Percentiles rank a stretch among this genome's conserved stretches.
phyloP scores from a whole-genome alignment of 2,888 invertebrate genomes.

The Trichogramma dendrolimi region DNA sequence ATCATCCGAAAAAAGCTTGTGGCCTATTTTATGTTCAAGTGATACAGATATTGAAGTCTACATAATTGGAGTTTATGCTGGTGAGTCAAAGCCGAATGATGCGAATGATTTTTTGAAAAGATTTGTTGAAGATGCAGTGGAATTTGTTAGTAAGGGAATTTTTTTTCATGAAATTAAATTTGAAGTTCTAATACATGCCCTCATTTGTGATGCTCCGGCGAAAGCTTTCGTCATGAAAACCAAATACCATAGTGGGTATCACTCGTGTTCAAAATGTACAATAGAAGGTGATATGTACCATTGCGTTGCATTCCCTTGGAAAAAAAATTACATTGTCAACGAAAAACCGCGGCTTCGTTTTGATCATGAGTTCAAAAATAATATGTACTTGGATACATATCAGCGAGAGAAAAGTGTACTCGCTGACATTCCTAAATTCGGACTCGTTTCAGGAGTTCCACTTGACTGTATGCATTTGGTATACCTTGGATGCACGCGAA shows the following conservation, averaged over 20 bases:
- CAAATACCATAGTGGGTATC: slow-evolving; percentile 27
- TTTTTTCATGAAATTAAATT: neutral
- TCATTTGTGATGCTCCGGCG: slow-evolving; percentile 30
- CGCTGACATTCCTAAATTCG: slow-evolving; percentile 22
- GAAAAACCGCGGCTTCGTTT: too few relatives aligned
- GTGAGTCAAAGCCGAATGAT: slow-evolving; percentile 12
- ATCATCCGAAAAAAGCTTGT: slow-evolving; percentile 2
- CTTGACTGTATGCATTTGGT: slow-evolving; percentile 31
- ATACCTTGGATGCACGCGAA: slow-evolving; percentile 25
- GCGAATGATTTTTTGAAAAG: slow-evolving; percentile 13
- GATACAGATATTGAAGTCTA: slow-evolving; percentile 1
- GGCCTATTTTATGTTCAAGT: slow-evolving; percentile 12
- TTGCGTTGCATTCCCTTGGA: slow-evolving; percentile 27
- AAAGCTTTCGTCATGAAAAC: slow-evolving; percentile 25
- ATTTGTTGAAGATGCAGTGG: slow-evolving; percentile 7
- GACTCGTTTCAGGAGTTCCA: slow-evolving; percentile 23
- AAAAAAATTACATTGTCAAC: too few relatives aligned
- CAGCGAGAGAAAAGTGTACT: slow-evolving; percentile 22
- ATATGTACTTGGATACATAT: slow-evolving; percentile 17
- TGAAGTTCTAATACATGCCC: slow-evolving; percentile 1
- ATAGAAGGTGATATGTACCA: slow-evolving; percentile 19
- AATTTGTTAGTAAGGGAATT: slow-evolving; percentile 3
- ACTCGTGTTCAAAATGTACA: slow-evolving; percentile 27
- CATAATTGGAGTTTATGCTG: slow-evolving; percentile 13
- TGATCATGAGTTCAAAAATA: slow-evolving; percentile 22